Conservation (phyloP, 1,140 invertebrate genomes). For the Melitaea cinxia region DNA sequence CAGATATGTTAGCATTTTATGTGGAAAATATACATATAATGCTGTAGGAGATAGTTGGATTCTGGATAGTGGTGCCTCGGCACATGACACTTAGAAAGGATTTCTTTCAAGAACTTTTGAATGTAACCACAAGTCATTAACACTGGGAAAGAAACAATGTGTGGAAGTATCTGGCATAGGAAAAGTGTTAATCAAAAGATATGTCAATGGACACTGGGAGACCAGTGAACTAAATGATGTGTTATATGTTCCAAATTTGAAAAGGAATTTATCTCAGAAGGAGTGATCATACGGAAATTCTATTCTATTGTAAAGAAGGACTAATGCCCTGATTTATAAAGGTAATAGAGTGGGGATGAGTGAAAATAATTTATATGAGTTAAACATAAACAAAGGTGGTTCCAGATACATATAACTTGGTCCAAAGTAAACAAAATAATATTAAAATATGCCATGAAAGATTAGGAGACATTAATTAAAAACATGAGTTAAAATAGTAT, state of each 20-base stretch:
- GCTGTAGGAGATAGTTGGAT: constrained; percentile 46
- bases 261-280: constrained; percentile 53
- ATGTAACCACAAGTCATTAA: constrained; percentile 42
- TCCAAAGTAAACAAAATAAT: constrained; percentile 32
- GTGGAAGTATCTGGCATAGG: constrained; percentile 35
- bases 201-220: constrained; percentile 49
- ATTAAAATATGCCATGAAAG: constrained; percentile 41
- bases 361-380: constrained; percentile 43
- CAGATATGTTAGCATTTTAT: constrained; percentile 42
- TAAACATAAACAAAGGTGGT: constrained; percentile 37
- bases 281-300: constrained; percentile 42
- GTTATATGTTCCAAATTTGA: constrained; percentile 48
- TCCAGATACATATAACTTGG: constrained; percentile 33
- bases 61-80: constrained; percentile 57
- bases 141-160: constrained; percentile 38
- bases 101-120: constrained; percentile 30
- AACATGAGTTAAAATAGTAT: constrained; percentile 37
- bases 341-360: constrained; percentile 35
- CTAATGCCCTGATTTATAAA: constrained; percentile 38
- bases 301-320: constrained; percentile 35
- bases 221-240: constrained; percentile 44
- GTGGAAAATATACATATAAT: constrained; percentile 30
- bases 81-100: constrained; percentile 49
- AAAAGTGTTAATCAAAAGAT: constrained; percentile 39
- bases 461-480: constrained; percentile 34